Base-by-base conservation (phyloP, 1,140 invertebrate genomes). In the Zaprionus vittiger region DNA sequence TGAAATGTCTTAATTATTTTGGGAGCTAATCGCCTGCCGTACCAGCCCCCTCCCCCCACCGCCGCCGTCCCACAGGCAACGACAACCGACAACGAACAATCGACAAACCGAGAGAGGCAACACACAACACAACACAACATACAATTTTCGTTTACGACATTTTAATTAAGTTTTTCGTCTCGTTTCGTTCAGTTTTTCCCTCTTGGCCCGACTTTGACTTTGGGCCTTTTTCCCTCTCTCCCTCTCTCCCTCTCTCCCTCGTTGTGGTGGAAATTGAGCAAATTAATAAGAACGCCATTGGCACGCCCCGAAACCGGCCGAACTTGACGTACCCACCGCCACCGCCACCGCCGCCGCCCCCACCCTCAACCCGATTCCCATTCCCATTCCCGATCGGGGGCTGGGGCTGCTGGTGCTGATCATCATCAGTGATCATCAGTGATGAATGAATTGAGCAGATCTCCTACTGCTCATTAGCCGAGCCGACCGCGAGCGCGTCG, bases 91-190 rank as follows among this genome's bases (percentile, higher is more conserved):
- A 63, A 73, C 62, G 63, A 73, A 62, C 71, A 60, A 26, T 31
- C 60, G 47, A 68, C 34, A 69, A 57, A 6, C 55, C 31, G 68
- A 71, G 68, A 72, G 17, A 15, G 12, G 34, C 28, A 54, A 41
- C 7, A 34, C 7, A 37, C 47, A 31, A 34, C 38, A 31, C 57
- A 62, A 15, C 15, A 41, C 38, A 90, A 91, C 85, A 91, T 85
- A 85, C 85, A 85, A 90, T 90, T 90, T 90, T 90, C 85, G 85
- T 90, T 90, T 90, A 90, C 85, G 85, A 90, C 85, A 90, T 90
- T 90, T 90, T 90, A 90, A 90, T 90, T 90, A 90, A 90, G 85
- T 91, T 90, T 90, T 89, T 80, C 82, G 62, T 70, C 64, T 41
- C 63, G 14, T 56, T 24, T 38, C 67, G 41, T 59, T 80, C 57